phyloP scores from a whole-genome alignment of 2,888 invertebrate species.

The Pantelozetes paolii region DNA sequence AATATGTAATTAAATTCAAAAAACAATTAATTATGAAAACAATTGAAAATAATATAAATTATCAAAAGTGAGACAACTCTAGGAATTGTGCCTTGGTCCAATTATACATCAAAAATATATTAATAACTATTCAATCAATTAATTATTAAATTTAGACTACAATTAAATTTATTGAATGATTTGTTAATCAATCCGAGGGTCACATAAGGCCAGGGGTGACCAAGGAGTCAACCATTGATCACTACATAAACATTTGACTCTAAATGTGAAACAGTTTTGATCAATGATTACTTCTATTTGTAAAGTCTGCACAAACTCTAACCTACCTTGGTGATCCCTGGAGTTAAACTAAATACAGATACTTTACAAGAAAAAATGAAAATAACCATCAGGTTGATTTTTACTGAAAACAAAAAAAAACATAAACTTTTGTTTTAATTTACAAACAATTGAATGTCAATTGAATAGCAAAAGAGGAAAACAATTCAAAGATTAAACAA shows the following conservation, averaged over 20 bases:
- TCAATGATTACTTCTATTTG: no score
- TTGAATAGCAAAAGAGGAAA: not conserved
- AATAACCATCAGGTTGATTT: no score
- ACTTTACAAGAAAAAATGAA: no score
- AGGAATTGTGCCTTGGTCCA: conserved; percentile 32
- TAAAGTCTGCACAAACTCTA: no score
- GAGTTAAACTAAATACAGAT: no score
- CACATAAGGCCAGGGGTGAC: not conserved
- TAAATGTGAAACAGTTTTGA: not conserved
- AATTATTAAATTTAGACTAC: no score
- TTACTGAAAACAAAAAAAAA: no score
- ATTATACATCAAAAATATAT: not conserved
- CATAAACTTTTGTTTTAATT: no score
- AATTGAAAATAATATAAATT: not conserved
- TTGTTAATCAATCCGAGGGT: conserved; percentile 30
- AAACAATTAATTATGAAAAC: not conserved
- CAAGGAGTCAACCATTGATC: no score
- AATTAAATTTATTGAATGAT: not conserved
- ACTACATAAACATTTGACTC: not conserved
- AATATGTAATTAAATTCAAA: not conserved
- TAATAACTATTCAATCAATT: not conserved
- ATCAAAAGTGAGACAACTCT: conserved; percentile 37
- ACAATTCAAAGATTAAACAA: not conserved
- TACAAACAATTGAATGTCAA: not conserved
- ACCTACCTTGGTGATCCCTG: no score